A percentile compares a stretch with the other conserved stretches of the same genome.
Evolutionary conservation across 1,140 invertebrate genomes (phyloP).

Genomic region (Drosophila littoralis): DNA sequence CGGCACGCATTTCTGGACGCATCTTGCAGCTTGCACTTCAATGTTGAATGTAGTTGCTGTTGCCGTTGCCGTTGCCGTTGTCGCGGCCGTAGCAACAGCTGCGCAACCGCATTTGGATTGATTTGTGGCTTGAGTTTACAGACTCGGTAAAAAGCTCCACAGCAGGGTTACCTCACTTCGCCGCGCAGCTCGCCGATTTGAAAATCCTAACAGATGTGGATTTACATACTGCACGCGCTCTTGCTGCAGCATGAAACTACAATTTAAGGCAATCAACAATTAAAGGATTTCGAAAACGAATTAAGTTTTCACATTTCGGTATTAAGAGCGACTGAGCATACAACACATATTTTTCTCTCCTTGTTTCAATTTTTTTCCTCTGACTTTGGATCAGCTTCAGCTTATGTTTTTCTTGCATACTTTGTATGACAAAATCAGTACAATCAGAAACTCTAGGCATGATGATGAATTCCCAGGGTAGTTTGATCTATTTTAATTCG

Average conservation of each 20-base stretch:
- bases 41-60: conserved; percentile 26
- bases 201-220: conserved; percentile 25
- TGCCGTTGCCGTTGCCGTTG: conserved; percentile 14
- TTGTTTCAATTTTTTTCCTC: too few relatives aligned
- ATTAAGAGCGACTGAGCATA: too few relatives aligned
- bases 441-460: not conserved
- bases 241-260: conserved; percentile 21
- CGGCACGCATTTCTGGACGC: conserved; percentile 13
- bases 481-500: not conserved
- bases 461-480: not conserved
- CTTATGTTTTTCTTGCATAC: too few relatives aligned
- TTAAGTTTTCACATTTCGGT: too few relatives aligned
- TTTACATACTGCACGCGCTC: conserved; percentile 49
- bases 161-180: not conserved
- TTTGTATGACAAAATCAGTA: too few relatives aligned
- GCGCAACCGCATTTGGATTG: conserved; percentile 83
- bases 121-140: conserved; percentile 73
- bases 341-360: too few relatives aligned
- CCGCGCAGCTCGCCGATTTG: not conserved
- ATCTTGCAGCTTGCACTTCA: conserved; percentile 44
- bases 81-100: conserved; percentile 64
- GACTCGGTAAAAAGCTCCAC: conserved; percentile 24
- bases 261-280: conserved; percentile 1
- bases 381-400: too few relatives aligned
- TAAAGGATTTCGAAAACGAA: not conserved